Conservation (phyloP, 2,113 vertebrate genomes). For the Triplophysa dalaica region DNA sequence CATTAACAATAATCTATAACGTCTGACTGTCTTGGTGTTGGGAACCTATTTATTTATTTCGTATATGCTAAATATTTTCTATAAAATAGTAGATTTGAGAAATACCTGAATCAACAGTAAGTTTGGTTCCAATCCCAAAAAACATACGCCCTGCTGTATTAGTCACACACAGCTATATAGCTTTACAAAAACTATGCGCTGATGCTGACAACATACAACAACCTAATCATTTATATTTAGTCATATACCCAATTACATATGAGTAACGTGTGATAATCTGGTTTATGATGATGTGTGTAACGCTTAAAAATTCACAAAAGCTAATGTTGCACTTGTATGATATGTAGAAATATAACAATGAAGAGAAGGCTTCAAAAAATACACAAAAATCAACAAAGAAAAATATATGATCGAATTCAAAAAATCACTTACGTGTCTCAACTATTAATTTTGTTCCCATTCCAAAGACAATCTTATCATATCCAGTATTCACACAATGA, state of each 20-base stretch:
- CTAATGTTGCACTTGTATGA: not conserved
- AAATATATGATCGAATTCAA: too few species aligned
- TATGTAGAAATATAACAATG: not conserved
- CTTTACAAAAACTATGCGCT: slow-evolving; percentile 13
- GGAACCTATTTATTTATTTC: not conserved
- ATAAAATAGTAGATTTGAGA: not conserved
- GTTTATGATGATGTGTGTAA: not conserved
- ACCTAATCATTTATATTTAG: too few species aligned
- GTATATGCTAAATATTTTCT: not conserved
- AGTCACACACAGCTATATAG: slow-evolving; percentile 18
- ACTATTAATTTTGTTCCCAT: slow-evolving; percentile 17
- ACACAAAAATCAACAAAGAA: not conserved
- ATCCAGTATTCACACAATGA: slow-evolving; percentile 34
- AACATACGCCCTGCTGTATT: not conserved
- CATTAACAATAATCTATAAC: too few species aligned
- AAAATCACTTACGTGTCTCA: slow-evolving; percentile 9
- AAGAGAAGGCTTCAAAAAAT: not conserved
- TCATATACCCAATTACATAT: too few species aligned
- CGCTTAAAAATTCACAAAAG: not conserved
- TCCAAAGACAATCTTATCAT: slow-evolving; percentile 36
- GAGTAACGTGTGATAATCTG: too few species aligned
- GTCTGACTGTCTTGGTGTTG: too few species aligned
- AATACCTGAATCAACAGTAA: slow-evolving; percentile 41
- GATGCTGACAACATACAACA: too few species aligned
- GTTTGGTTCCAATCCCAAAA: slow-evolving; percentile 47